phyloP scores from a whole-genome alignment of 2,113 vertebrate genomes.

The Pristiophorus japonicus region DNA sequence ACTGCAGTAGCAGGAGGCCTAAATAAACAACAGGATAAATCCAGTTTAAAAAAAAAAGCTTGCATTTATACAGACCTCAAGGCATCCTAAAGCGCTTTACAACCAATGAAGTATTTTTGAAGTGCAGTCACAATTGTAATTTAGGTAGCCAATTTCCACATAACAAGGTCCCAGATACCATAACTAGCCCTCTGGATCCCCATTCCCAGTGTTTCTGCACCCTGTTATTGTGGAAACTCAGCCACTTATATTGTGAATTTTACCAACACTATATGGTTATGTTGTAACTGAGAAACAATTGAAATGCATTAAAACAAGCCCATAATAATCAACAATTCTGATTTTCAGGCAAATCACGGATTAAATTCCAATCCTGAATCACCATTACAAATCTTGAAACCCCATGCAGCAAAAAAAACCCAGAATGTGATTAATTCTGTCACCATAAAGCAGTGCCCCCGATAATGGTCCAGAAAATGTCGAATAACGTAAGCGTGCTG shows the following conservation, averaged over 20 bases:
- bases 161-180: too few species aligned
- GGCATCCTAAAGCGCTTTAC: background rate
- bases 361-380: background rate
- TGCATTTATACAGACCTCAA: background rate
- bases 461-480: background rate
- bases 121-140: too few species aligned
- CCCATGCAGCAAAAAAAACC: background rate
- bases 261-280: background rate
- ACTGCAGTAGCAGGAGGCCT: background rate
- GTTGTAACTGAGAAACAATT: background rate
- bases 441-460: background rate
- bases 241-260: background rate
- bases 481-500: background rate
- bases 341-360: background rate
- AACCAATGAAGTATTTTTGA: background rate
- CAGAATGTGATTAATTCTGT: background rate
- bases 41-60: background rate
- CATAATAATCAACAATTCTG: background rate
- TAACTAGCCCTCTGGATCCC: background rate
- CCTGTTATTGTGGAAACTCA: background rate
- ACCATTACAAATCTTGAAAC: background rate
- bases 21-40: too few species aligned
- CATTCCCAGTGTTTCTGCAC: background rate
- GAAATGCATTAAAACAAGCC: background rate
- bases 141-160: too few species aligned